Evolutionary conservation across 2,888 invertebrate genomes (phyloP), one percentile per base, ranked within the genome.

Genomic region (Rhagophthalmus giganteus): DNA sequence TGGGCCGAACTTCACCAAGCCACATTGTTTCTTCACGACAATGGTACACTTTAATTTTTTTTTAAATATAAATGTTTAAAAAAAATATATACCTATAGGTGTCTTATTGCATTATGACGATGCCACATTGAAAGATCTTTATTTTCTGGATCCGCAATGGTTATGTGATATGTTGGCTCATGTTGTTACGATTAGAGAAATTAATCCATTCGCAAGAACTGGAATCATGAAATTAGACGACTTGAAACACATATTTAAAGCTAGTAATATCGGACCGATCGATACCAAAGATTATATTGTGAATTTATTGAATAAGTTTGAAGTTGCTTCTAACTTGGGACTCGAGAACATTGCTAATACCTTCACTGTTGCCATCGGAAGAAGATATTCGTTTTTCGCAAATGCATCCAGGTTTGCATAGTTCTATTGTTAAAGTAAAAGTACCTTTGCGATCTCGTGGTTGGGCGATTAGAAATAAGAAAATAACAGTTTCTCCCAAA

Each of bases 101-200:
- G 94, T 98, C 1, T 78, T 98, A 5, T 79, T 97, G 1, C 94
- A 95, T 73, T 95, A 94, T 66, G 94, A 95, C 64, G 96, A 96
- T 72, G 93, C 94, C 0, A 92, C 94, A 0, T 77, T 96, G 1
- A 89, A 93, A 68, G 96, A 98, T 75, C 80, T 96, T 37, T 97
- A 96, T 75, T 99, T 99, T 75, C 77, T 99, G 31, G 92, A 96
- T 73, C 97, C 98, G 0, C 98, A 99, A 73, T 99, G 98, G 98
- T 80, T 99, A 28, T 98, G 97, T 75, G 98, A 99, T 73, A 91
- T 97, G 82, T 74, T 99, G 26, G 96, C 98, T 0, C 94, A 94
- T 72, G 95, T 98, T 1, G 94, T 98, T 24, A 95, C 97, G 0
- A 93, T 97, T 11, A 76, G 95, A n/a, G 96, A 97, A 76, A 93